Conservation (phyloP, 2,797 vertebrate species). For the Gila robusta region DNA sequence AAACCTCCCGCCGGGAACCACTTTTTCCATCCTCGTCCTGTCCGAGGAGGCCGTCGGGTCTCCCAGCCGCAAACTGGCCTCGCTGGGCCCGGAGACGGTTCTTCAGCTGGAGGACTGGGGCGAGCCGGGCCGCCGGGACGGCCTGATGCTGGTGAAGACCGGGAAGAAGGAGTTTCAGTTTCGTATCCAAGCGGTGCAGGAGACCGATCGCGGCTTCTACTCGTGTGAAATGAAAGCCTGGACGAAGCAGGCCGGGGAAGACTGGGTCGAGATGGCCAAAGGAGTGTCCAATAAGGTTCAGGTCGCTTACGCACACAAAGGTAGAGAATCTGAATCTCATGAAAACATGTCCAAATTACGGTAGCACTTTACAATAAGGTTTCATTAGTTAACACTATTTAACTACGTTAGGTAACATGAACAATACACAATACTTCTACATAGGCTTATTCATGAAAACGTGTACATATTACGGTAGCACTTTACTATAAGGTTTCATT, state of each 20-base stretch:
- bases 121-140: constrained; percentile 83
- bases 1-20: constrained; percentile 82
- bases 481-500: no score
- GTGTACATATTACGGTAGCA: no score
- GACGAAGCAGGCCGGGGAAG: constrained; percentile 78
- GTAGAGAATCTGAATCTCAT: constrained; percentile 70
- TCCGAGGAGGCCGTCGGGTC: constrained; percentile 77
- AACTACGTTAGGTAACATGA: no score
- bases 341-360: not conserved
- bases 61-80: constrained; percentile 82
- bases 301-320: constrained; percentile 89
- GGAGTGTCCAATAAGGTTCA: constrained; percentile 88
- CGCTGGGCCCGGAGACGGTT: constrained; percentile 87
- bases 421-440: no score
- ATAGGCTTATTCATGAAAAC: no score
- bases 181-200: constrained; percentile 88
- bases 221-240: constrained; percentile 90
- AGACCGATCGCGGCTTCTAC: constrained; percentile 88
- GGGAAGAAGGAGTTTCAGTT: constrained; percentile 88
- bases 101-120: constrained; percentile 84
- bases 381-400: no score
- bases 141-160: constrained; percentile 86
- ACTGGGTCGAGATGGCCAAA: constrained; percentile 84
- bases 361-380: no score
- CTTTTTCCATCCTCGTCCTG: constrained; percentile 88